These are phyloP conservation scores for Pantherophis vulpinus DNA, from an alignment of 2,797 vertebrate species.

Conservation along the genomic window DNA sequence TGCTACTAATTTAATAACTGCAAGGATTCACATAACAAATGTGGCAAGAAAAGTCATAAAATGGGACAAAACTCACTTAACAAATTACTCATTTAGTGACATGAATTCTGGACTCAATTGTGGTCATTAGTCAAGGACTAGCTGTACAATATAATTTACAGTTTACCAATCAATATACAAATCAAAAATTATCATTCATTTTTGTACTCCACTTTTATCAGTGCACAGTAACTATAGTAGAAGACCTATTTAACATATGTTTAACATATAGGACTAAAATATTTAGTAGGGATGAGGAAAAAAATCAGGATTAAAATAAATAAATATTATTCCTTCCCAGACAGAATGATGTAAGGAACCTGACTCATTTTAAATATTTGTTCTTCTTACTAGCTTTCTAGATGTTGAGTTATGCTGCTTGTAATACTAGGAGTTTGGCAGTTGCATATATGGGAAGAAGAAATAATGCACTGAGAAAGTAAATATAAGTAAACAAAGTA, in stretches of 20 bases:
- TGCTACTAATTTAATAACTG: neutral
- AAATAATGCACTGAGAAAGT: neutral
- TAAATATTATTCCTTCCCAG: neutral
- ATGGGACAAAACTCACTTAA: neutral
- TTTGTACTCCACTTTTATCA: neutral
- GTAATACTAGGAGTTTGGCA: neutral
- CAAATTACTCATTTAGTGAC: neutral
- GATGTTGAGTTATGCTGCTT: neutral
- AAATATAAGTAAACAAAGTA: neutral
- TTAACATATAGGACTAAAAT: neutral
- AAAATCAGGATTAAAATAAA: neutral
- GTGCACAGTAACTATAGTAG: neutral
- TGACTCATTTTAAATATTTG: neutral
- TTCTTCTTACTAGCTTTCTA: neutral
- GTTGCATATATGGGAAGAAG: neutral
- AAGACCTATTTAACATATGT: neutral
- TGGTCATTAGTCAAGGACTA: neutral
- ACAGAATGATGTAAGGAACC: neutral
- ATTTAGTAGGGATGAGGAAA: neutral
- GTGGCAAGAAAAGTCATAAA: neutral
- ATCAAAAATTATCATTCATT: neutral
- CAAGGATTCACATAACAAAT: neutral
- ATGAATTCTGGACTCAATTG: neutral
- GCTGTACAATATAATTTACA: neutral
- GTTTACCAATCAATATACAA: neutral